Evolutionary conservation across 2,113 vertebrate species (phyloP).

Genomic region (Pachypanchax playfairii): DNA sequence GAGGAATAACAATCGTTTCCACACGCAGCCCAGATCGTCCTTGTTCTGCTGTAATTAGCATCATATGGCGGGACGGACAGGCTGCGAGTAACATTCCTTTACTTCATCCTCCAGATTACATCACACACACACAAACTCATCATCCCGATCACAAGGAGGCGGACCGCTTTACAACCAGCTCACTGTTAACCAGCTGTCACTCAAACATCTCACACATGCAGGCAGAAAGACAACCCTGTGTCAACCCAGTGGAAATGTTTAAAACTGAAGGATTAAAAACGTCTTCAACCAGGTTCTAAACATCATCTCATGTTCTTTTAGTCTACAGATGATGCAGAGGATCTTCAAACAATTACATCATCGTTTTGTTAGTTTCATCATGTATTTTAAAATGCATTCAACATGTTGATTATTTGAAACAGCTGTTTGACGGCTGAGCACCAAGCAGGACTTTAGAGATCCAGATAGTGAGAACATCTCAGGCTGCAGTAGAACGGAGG

Average conservation of each 20-base stretch:
- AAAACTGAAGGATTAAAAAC: too few relatives aligned
- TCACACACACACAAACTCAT: slow-evolving; percentile 50
- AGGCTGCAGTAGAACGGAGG: too few relatives aligned
- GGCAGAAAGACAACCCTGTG: background rate
- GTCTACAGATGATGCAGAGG: too few relatives aligned
- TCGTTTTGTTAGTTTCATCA: too few relatives aligned
- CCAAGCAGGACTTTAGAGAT: too few relatives aligned
- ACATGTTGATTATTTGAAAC: too few relatives aligned
- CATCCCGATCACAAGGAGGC: slow-evolving; percentile 71
- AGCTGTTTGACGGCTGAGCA: too few relatives aligned
- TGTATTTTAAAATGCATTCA: too few relatives aligned
- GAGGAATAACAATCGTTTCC: slow-evolving; percentile 71
- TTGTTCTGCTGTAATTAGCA: slow-evolving; percentile 70
- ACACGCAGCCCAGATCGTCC: slow-evolving; percentile 63
- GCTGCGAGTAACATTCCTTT: slow-evolving; percentile 69
- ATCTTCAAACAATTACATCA: too few relatives aligned
- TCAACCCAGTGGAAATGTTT: background rate
- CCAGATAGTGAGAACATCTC: too few relatives aligned
- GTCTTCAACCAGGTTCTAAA: too few relatives aligned
- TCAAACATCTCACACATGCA: slow-evolving; percentile 8
- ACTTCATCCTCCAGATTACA: slow-evolving; percentile 62
- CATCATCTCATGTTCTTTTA: too few relatives aligned
- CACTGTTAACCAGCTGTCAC: slow-evolving; percentile 68
- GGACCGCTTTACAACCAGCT: slow-evolving; percentile 68
- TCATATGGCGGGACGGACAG: slow-evolving; percentile 67